Percentiles rank a stretch among this genome's conserved stretches.
phyloP scores from a whole-genome alignment of 2,113 vertebrate genomes.

The Cranoglanis bouderius region DNA sequence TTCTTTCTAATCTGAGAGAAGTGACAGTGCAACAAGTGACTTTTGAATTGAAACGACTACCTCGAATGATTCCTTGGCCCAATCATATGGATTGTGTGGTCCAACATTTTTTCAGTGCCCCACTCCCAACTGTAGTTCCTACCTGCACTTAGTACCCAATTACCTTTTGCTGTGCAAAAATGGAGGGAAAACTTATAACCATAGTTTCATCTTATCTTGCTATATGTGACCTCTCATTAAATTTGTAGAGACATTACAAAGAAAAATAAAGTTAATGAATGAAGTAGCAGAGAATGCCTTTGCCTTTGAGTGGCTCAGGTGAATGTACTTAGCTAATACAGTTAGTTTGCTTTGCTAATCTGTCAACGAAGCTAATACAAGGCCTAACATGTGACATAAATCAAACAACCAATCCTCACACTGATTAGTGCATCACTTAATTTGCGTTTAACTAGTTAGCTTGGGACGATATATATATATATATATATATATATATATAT shows the following conservation, averaged over 20 bases:
- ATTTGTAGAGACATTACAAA: not conserved
- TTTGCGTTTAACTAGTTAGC: not conserved
- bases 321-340: not conserved
- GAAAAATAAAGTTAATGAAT: not conserved
- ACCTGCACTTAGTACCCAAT: not conserved
- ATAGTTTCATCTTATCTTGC: not conserved
- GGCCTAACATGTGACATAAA: no score
- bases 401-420: no score
- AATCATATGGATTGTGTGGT: not conserved
- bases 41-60: no score
- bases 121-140: not conserved
- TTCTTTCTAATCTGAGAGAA: not conserved
- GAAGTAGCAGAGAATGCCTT: not conserved
- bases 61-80: not conserved
- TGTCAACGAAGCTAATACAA: not conserved
- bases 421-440: no score
- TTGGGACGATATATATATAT: no score
- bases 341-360: not conserved
- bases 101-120: not conserved
- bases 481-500: no score
- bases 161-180: not conserved
- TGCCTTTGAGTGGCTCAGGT: not conserved
- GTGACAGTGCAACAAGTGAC: not conserved
- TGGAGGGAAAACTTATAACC: not conserved
- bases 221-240: not conserved